These are phyloP conservation scores for Dreissena rostriformis DNA, from an alignment of 1,140 invertebrate genomes.

Conservation along the genomic window DNA sequence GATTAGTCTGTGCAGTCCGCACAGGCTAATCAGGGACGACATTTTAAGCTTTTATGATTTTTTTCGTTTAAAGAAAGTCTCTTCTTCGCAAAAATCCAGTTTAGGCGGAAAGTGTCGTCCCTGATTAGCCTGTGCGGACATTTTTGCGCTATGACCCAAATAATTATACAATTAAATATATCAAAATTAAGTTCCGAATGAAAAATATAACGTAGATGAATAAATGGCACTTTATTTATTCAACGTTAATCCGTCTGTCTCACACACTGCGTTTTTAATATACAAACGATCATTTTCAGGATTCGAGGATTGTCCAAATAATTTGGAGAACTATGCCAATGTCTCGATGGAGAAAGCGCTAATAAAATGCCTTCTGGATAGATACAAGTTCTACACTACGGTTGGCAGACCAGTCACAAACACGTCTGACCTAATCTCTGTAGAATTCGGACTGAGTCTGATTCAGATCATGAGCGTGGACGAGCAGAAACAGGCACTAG, in stretches of 20 bases:
- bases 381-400: slow-evolving; percentile 75
- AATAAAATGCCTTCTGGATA: slow-evolving; percentile 79
- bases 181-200: too few relatives aligned
- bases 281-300: slow-evolving; percentile 21
- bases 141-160: not conserved
- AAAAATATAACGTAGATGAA: too few relatives aligned
- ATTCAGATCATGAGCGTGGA: slow-evolving; percentile 81
- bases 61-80: too few relatives aligned
- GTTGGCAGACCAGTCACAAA: slow-evolving; percentile 79
- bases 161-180: not conserved
- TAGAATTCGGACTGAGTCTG: slow-evolving; percentile 78
- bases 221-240: too few relatives aligned
- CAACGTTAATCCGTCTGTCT: too few relatives aligned
- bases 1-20: too few relatives aligned
- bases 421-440: slow-evolving; percentile 75
- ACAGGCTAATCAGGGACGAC: too few relatives aligned
- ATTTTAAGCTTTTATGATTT: too few relatives aligned
- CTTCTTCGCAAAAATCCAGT: too few relatives aligned
- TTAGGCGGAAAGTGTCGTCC: not conserved
- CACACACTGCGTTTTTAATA: too few relatives aligned
- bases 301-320: slow-evolving; percentile 40
- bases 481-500: slow-evolving; percentile 80
- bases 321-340: slow-evolving; percentile 42
- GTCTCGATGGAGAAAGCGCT: slow-evolving; percentile 79
- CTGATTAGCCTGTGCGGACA: not conserved